These are phyloP conservation scores for Torymus texanus DNA, from an alignment of 2,888 invertebrate species.

Conservation along the genomic window DNA sequence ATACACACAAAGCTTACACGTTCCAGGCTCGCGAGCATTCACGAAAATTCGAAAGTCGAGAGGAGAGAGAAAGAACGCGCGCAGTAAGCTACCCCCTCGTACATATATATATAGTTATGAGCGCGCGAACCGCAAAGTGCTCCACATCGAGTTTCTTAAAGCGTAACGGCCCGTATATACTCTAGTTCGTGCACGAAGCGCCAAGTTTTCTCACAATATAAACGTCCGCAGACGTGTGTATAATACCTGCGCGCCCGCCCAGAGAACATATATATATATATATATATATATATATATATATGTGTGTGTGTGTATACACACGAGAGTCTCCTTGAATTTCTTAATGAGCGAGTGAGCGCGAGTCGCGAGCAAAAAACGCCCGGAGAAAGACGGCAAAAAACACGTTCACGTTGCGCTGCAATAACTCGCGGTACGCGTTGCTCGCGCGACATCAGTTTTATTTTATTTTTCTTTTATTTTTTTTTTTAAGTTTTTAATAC, in stretches of 20 bases:
- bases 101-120: neutral
- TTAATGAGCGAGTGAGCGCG: constrained; percentile 15
- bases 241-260: too few relatives aligned
- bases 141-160: constrained; percentile 24
- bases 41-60: constrained; percentile 35
- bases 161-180: constrained; percentile 20
- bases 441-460: constrained; percentile 23
- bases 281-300: too few relatives aligned
- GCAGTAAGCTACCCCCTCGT: neutral
- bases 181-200: neutral
- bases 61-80: neutral
- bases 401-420: neutral
- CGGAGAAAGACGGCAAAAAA: constrained; percentile 16
- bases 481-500: neutral
- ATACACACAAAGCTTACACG: too few relatives aligned
- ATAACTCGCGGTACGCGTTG: neutral
- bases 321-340: constrained; percentile 14
- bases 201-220: constrained; percentile 2
- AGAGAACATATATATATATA: too few relatives aligned
- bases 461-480: constrained; percentile 2
- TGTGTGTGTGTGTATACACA: too few relatives aligned
- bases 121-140: constrained; percentile 29
- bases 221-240: too few relatives aligned
- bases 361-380: neutral
- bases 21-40: neutral